These are phyloP conservation scores for Gymnodraco acuticeps DNA, from an alignment of 2,797 vertebrate species.

Conservation along the genomic window DNA sequence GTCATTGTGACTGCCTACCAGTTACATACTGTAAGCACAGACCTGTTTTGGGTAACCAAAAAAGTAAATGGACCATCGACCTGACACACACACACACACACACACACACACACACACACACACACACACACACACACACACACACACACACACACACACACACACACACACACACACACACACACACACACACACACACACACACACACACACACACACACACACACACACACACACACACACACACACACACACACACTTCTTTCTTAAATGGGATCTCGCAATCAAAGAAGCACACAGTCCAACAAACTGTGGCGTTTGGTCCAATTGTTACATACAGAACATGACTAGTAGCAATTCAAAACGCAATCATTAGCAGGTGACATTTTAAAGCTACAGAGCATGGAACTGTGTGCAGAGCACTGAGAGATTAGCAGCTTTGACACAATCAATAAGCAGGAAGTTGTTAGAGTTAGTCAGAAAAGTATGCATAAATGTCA, in stretches of 20 bases:
- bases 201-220: slow-evolving; percentile 27
- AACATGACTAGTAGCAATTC: slow-evolving; percentile 22
- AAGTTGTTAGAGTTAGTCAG: slow-evolving; percentile 36
- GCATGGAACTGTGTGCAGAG: slow-evolving; percentile 8
- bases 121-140: slow-evolving; percentile 17
- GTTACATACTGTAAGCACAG: neutral
- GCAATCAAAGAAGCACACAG: slow-evolving; percentile 11
- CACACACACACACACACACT: slow-evolving; percentile 21
- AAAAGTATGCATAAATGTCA: slow-evolving; percentile 47
- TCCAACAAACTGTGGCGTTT: slow-evolving; percentile 42
- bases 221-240: slow-evolving; percentile 29
- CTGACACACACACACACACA: slow-evolving; percentile 20
- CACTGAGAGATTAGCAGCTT: slow-evolving; percentile 32
- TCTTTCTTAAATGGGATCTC: slow-evolving; percentile 29
- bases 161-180: too few relatives aligned
- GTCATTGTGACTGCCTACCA: neutral
- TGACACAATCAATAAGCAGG: slow-evolving; percentile 47
- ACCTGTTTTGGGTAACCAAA: slow-evolving; percentile 33
- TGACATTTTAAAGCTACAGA: slow-evolving; percentile 60
- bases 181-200: slow-evolving; percentile 10
- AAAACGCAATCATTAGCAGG: slow-evolving; percentile 49
- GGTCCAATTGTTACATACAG: slow-evolving; percentile 47
- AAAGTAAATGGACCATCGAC: slow-evolving; percentile 63
- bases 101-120: slow-evolving; percentile 29
- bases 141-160: neutral